Evolutionary conservation across 2,113 vertebrate genomes (phyloP).

Genomic region (Callorhinus ursinus): DNA sequence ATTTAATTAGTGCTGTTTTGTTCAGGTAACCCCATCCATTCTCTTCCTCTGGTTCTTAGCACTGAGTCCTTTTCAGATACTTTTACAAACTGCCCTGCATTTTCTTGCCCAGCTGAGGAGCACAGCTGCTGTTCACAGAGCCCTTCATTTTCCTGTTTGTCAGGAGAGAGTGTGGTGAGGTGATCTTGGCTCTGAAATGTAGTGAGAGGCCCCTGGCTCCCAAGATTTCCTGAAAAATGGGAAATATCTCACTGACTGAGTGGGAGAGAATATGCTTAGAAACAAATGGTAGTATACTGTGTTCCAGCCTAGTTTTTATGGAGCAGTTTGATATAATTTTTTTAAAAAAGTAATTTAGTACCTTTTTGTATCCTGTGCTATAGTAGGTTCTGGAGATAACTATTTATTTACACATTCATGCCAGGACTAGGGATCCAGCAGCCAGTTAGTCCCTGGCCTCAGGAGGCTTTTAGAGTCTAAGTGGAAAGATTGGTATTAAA

Average conservation of each 20-base stretch:
- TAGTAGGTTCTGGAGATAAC: neutral
- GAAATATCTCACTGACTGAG: constrained; percentile 47
- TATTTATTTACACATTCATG: neutral
- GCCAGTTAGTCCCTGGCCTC: constrained; percentile 13
- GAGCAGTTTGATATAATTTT: neutral
- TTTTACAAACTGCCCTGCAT: constrained; percentile 30
- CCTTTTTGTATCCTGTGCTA: neutral
- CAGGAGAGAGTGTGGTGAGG: constrained; percentile 35
- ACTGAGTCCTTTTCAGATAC: constrained; percentile 26
- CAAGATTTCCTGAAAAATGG: constrained; percentile 13
- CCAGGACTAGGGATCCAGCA: neutral
- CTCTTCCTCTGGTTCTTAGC: constrained; percentile 44
- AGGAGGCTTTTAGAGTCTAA: constrained; percentile 38
- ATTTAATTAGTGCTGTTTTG: constrained; percentile 28
- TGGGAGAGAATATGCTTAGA: constrained; percentile 17
- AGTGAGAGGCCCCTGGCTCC: neutral
- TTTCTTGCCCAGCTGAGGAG: constrained; percentile 33
- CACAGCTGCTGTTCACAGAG: constrained; percentile 29
- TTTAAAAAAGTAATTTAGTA: neutral
- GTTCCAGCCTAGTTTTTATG: constrained; percentile 55
- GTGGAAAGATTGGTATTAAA: constrained; percentile 33
- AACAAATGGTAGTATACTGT: constrained; percentile 8
- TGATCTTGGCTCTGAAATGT: constrained; percentile 48
- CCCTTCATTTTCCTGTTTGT: constrained; percentile 61
- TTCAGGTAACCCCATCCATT: constrained; percentile 22